Conservation (phyloP, 2,797 vertebrate species). For the Gambelia wislizenii region DNA sequence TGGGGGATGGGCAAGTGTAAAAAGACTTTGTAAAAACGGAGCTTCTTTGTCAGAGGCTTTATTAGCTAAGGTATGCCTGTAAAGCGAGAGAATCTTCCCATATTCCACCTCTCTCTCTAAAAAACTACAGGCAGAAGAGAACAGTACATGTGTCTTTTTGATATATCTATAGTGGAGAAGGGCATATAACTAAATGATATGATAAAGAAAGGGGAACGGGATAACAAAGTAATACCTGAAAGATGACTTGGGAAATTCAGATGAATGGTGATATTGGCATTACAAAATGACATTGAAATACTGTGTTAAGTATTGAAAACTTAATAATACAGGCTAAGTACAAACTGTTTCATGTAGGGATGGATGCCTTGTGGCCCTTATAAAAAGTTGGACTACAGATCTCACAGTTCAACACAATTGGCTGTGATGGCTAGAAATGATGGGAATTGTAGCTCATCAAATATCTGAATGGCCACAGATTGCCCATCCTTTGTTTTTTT, state of each 20-base stretch:
- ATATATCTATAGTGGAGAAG: background rate
- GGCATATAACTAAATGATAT: background rate
- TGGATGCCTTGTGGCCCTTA: no score
- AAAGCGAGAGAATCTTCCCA: background rate
- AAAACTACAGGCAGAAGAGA: background rate
- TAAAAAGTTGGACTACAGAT: no score
- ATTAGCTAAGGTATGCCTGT: no score
- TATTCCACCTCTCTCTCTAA: background rate
- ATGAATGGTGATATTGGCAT: background rate
- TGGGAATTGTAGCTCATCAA: no score
- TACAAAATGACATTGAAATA: background rate
- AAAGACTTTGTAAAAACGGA: no score
- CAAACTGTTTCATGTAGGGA: background rate
- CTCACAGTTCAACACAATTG: no score
- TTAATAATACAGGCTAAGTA: background rate
- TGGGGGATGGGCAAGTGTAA: no score
- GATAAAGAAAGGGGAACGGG: background rate
- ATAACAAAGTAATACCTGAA: background rate
- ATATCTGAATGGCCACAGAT: no score
- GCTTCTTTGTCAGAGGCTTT: no score
- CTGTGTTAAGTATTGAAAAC: background rate
- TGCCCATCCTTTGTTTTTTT: background rate
- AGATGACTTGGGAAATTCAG: background rate
- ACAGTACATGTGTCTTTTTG: background rate
- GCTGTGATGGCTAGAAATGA: no score